These are phyloP conservation scores for Rhizomys pruinosus DNA, from an alignment of 2,113 vertebrate species.

Conservation along the genomic window DNA sequence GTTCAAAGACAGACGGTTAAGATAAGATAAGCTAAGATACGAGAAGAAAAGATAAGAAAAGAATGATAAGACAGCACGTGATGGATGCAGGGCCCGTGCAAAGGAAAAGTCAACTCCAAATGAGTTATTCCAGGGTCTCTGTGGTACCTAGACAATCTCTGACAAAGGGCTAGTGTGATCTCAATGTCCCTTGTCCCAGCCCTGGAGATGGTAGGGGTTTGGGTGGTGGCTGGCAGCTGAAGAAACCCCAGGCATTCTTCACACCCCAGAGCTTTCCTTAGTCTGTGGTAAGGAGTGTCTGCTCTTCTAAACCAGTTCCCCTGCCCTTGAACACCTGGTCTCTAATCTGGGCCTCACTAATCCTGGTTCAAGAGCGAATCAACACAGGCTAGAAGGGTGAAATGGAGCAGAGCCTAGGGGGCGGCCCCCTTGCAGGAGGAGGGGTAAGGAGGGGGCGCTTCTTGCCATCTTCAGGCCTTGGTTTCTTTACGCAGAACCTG, in stretches of 20 bases:
- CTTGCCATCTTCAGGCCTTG: too few relatives aligned
- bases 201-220: too few relatives aligned
- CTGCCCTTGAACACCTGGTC: background rate
- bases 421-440: too few relatives aligned
- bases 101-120: background rate
- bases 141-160: background rate
- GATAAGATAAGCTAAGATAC: too few relatives aligned
- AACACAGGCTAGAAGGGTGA: background rate
- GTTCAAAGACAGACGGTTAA: too few relatives aligned
- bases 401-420: background rate
- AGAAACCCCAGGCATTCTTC: background rate
- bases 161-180: background rate
- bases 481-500: background rate
- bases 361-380: background rate
- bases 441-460: too few relatives aligned
- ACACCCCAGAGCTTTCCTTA: background rate
- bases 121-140: background rate
- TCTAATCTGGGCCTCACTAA: background rate
- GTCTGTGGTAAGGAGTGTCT: too few relatives aligned
- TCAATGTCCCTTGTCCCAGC: background rate
- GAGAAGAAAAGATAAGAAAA: too few relatives aligned
- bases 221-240: background rate
- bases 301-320: too few relatives aligned
- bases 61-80: too few relatives aligned
- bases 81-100: background rate